Evolutionary conservation across 2,113 vertebrate species (phyloP).

Genomic region (Bothrops jararaca): DNA sequence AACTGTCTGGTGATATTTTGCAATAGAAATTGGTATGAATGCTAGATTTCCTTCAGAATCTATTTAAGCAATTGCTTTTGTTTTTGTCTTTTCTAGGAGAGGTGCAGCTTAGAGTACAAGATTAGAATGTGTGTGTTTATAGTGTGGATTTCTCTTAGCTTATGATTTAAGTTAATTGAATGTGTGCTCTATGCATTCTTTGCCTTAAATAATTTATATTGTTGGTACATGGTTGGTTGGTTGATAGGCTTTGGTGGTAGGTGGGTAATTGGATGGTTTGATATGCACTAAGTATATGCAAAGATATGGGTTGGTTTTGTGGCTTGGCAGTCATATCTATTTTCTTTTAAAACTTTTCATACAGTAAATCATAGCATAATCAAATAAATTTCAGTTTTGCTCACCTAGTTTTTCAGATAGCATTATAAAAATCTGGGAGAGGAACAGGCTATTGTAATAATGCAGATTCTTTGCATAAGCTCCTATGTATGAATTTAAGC

Average conservation of each 20-base stretch:
- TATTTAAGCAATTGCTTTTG: too few species aligned
- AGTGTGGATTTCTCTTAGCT: not conserved
- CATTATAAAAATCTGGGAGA: not conserved
- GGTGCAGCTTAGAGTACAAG: not conserved
- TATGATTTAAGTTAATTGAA: not conserved
- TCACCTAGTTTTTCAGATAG: not conserved
- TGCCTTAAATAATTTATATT: not conserved
- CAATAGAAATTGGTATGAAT: not conserved
- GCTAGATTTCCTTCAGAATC: conserved; percentile 18
- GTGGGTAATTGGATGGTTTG: not conserved
- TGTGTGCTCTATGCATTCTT: conserved; percentile 10
- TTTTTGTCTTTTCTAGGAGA: not conserved
- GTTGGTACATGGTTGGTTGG: not conserved
- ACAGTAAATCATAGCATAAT: not conserved
- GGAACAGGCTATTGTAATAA: not conserved
- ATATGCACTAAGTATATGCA: not conserved
- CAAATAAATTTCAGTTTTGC: not conserved
- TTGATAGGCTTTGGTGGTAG: not conserved
- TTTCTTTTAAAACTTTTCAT: not conserved
- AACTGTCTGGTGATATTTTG: not conserved
- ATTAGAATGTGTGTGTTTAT: not conserved
- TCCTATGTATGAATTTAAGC: not conserved
- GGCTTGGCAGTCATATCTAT: not conserved
- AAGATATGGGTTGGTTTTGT: not conserved
- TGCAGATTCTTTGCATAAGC: not conserved